Base-by-base conservation (phyloP, 1,140 invertebrate species). In the Ridgeia piscesae region DNA sequence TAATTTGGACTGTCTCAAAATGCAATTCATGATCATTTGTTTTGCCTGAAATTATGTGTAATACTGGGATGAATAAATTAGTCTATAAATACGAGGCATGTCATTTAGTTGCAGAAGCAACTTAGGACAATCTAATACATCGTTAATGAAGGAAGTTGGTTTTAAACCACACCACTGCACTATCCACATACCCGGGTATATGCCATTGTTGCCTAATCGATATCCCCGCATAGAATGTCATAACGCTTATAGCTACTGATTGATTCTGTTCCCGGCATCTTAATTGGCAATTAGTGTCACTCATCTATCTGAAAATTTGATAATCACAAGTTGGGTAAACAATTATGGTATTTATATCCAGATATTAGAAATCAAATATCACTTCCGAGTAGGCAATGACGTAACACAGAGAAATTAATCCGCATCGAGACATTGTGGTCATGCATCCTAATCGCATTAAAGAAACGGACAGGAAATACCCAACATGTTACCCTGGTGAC, bases 221-320 rank as follows among this genome's bases (percentile, higher is more conserved):
- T 77, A 77, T 77, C 0, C 27, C 27, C 11, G 58, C 58, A 77
- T 21, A 77, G 58, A 77, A 77, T 77, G 58, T 77, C 58, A 77
- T 77, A 77, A 77, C 58, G 27, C 27, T 77, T 77, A 77, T 77
- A 77, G 58, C 58, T 77, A 17, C 58, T 77, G 58, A 77, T 27
- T 77, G 58, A 77, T 77, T 77, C 58, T 27, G 58, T 31, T 77
- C 0, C 14, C 58, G 27, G 58, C 58, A 77, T 8, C 17, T 77
- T 77, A 77, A 77, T 77, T 77, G 58, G 58, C 58, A 77, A 77
- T 77, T 77, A 77, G 58, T 77, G 58, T 77, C 58, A 77, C 58
- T 77, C 58, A 77, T 77, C 58, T 31, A 77, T 77, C 58, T 2
- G 2, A 77, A 77, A 77, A 77, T 77, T 77, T 77, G 58, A 77